Conservation (phyloP, 2,797 vertebrate genomes). For the Parauchenoglanis punctatus region DNA sequence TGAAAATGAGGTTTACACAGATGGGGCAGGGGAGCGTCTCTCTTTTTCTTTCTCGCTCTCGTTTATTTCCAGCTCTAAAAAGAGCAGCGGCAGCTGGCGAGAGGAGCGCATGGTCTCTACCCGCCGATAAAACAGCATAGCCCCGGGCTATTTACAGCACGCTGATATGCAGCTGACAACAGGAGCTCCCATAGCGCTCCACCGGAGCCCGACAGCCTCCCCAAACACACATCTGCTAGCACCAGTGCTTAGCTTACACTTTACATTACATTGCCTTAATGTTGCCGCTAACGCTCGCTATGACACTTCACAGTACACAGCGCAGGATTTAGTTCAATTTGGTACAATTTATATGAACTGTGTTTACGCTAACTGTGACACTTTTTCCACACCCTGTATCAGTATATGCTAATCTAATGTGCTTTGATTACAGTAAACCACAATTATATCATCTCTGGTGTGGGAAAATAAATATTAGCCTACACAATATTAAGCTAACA, state of each 20-base stretch:
- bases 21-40: conserved; percentile 34
- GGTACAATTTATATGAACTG: conserved; percentile 42
- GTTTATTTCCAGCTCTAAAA: conserved; percentile 64
- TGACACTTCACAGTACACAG: conserved; percentile 51
- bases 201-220: conserved; percentile 53
- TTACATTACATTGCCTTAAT: conserved; percentile 66
- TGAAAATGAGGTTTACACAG: conserved; percentile 59
- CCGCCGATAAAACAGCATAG: conserved; percentile 61
- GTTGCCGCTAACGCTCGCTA: conserved; percentile 49
- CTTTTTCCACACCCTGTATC: conserved; percentile 25
- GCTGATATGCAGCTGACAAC: conserved; percentile 68
- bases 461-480: conserved; percentile 42
- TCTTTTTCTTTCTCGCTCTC: conserved; percentile 40
- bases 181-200: conserved; percentile 55
- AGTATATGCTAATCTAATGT: conserved; percentile 28
- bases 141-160: conserved; percentile 66
- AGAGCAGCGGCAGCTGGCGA: conserved; percentile 61
- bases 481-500: conserved; percentile 23
- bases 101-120: conserved; percentile 60
- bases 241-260: conserved; percentile 46
- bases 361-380: conserved; percentile 42
- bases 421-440: conserved; percentile 38
- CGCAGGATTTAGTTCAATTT: conserved; percentile 26
- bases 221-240: conserved; percentile 59
- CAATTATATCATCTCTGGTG: conserved; percentile 31